A percentile compares a stretch with the other conserved stretches of the same genome.
phyloP scores from a whole-genome alignment of 1,140 invertebrate species.

The Melanaphis sacchari region DNA sequence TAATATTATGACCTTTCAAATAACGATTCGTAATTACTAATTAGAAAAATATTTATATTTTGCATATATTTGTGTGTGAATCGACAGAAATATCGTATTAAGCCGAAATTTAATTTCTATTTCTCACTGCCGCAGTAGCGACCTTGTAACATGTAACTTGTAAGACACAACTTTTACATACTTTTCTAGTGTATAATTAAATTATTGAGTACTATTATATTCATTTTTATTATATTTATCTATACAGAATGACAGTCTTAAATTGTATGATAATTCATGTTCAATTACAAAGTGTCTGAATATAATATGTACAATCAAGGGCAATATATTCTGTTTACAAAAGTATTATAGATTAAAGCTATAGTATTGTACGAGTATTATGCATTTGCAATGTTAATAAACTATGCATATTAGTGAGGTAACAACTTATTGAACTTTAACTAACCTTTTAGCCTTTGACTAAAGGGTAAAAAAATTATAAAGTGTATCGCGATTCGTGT shows the following conservation, averaged over 20 bases:
- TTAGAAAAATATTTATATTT: not conserved
- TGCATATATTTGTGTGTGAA: not conserved
- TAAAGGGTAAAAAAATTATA: too few relatives aligned
- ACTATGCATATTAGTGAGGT: not conserved
- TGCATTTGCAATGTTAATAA: not conserved
- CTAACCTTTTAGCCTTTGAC: too few relatives aligned
- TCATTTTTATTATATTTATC: not conserved
- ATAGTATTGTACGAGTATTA: not conserved
- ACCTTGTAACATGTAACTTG: slow-evolving; percentile 8
- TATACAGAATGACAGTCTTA: not conserved
- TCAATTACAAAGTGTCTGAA: not conserved
- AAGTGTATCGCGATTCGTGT: too few relatives aligned
- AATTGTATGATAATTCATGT: not conserved
- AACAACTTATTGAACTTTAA: not conserved
- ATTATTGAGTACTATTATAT: not conserved
- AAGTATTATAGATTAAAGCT: not conserved
- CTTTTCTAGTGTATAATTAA: not conserved
- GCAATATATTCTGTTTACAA: not conserved
- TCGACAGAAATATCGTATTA: not conserved
- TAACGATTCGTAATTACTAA: not conserved
- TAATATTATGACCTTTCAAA: slow-evolving; percentile 16
- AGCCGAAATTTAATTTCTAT: not conserved
- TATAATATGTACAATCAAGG: not conserved
- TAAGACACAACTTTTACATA: not conserved
- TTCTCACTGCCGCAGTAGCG: not conserved